phyloP scores from a whole-genome alignment of 2,797 vertebrate genomes.

The Buphagus erythrorhynchus region DNA sequence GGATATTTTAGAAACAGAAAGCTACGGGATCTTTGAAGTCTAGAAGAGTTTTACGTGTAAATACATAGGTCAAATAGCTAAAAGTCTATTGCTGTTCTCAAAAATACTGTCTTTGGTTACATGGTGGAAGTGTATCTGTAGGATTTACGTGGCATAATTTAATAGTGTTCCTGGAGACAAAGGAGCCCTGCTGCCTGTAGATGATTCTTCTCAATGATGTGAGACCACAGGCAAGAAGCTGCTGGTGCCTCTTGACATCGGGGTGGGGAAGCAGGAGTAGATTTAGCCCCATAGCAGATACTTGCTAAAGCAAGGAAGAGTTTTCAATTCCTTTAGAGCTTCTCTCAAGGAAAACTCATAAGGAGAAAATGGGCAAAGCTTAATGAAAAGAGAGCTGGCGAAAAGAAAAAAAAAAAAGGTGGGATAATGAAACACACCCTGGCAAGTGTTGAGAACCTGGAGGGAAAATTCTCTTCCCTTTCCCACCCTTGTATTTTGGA shows the following conservation, averaged over 20 bases:
- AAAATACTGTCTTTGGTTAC: neutral
- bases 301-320: neutral
- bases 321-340: neutral
- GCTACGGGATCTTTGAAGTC: neutral
- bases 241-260: neutral
- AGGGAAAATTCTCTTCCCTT: constrained; percentile 38
- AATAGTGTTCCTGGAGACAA: neutral
- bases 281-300: neutral
- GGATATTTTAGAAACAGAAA: neutral
- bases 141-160: neutral
- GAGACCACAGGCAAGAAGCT: neutral
- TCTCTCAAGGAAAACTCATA: neutral
- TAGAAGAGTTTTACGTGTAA: neutral
- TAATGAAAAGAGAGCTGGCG: neutral
- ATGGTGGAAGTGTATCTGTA: neutral
- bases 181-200: neutral
- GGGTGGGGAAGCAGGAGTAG: neutral
- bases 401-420: neutral
- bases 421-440: neutral
- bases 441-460: constrained; percentile 6
- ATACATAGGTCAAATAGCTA: neutral
- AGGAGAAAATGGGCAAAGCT: neutral
- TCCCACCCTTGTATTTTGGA: constrained; percentile 31
- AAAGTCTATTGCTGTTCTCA: neutral
- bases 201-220: neutral